These are phyloP conservation scores for Microcaecilia unicolor DNA, from an alignment of 2,797 vertebrate genomes.

Conservation along the genomic window DNA sequence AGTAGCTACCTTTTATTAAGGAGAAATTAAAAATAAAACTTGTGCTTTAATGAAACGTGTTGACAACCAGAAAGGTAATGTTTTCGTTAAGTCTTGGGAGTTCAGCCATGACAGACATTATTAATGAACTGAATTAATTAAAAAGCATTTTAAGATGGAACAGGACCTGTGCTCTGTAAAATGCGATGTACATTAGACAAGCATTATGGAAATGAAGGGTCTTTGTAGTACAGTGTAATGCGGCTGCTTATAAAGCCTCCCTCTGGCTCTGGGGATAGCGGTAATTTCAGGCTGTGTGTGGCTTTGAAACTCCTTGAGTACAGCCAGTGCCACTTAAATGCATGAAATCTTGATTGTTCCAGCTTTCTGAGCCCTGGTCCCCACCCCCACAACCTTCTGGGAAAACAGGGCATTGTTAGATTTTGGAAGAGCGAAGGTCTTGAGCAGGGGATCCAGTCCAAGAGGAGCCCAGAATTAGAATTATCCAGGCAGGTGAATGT, in stretches of 20 bases:
- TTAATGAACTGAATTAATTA: constrained; percentile 63
- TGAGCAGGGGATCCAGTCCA: too few species aligned
- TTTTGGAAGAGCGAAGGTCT: too few species aligned
- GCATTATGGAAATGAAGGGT: constrained; percentile 55
- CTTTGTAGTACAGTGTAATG: constrained; percentile 46
- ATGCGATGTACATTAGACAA: constrained; percentile 53
- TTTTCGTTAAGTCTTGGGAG: constrained; percentile 52
- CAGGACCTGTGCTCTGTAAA: constrained; percentile 40
- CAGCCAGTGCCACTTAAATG: constrained; percentile 39
- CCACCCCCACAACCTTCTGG: too few species aligned
- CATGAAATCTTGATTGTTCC: constrained; percentile 41
- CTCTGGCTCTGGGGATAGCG: constrained; percentile 45
- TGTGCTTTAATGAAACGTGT: constrained; percentile 48
- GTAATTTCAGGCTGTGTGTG: constrained; percentile 41
- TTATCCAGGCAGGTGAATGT: too few species aligned
- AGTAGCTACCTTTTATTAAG: constrained; percentile 22
- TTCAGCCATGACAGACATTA: constrained; percentile 52
- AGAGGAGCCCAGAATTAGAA: too few species aligned
- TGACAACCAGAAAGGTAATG: constrained; percentile 54
- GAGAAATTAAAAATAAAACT: constrained; percentile 42
- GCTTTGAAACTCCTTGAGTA: constrained; percentile 48
- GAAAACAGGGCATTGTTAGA: too few species aligned
- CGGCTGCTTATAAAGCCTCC: constrained; percentile 50
- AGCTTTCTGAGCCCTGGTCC: constrained; percentile 21
- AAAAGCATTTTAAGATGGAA: constrained; percentile 59